A percentile compares a stretch with the other conserved stretches of the same genome.
phyloP scores from a whole-genome alignment of 2,113 vertebrate genomes.

The Thermophis baileyi region DNA sequence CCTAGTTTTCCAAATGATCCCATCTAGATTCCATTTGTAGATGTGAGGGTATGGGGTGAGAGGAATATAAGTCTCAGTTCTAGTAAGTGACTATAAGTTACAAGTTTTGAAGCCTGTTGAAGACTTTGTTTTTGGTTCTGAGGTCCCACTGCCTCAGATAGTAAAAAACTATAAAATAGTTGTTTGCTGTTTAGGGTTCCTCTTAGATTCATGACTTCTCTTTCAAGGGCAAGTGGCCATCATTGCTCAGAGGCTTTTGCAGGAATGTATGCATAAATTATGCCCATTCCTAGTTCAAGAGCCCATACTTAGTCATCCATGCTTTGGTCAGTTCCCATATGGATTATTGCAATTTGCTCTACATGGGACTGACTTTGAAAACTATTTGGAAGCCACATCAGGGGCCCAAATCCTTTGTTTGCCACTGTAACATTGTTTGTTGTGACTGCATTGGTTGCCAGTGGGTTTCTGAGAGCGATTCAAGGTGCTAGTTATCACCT shows the following conservation, averaged over 20 bases:
- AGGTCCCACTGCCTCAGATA: not conserved
- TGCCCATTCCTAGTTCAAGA: not conserved
- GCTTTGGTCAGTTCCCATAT: not conserved
- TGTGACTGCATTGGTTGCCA: not conserved
- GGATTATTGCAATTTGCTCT: not conserved
- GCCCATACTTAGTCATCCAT: not conserved
- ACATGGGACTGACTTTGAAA: not conserved
- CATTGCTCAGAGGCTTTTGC: not conserved
- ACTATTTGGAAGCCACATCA: not conserved
- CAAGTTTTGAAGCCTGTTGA: not conserved
- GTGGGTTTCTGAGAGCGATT: not conserved
- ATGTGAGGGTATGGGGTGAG: not conserved
- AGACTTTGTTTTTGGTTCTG: not conserved
- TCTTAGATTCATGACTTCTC: not conserved
- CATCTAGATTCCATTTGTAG: not conserved
- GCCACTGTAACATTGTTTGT: not conserved
- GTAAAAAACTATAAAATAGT: not conserved
- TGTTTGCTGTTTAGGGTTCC: not conserved
- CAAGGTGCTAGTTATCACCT: not conserved
- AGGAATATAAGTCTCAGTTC: not conserved
- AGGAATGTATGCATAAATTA: not conserved
- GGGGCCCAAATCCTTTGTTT: not conserved
- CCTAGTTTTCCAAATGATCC: not conserved
- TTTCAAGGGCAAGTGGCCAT: not conserved
- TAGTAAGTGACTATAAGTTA: not conserved